phyloP scores from a whole-genome alignment of 2,797 vertebrate genomes.

The Pseudochaenichthys georgianus region DNA sequence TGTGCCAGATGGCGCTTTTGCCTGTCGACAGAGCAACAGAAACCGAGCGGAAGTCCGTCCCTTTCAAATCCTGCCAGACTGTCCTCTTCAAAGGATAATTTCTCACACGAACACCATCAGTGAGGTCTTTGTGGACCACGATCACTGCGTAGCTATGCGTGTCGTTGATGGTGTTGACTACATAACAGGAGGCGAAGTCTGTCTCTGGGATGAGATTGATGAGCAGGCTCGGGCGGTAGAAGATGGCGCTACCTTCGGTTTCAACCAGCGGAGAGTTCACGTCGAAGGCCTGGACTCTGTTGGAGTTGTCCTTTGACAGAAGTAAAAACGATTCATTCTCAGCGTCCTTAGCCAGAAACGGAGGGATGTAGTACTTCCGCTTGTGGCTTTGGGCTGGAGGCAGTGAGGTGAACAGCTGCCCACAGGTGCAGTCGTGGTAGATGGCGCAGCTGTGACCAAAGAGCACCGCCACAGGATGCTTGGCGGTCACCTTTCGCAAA shows the following conservation, averaged over 20 bases:
- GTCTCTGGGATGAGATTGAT: constrained; percentile 70
- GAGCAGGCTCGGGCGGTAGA: constrained; percentile 68
- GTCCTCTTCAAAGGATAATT: too few species aligned
- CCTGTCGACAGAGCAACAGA: too few species aligned
- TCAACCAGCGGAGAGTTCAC: rapidly evolving
- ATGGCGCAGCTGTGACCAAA: constrained; percentile 73
- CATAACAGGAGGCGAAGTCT: too few species aligned
- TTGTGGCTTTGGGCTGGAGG: background rate
- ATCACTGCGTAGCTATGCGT: too few species aligned
- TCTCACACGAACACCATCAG: too few species aligned
- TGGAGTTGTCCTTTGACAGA: background rate
- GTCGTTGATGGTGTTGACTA: too few species aligned
- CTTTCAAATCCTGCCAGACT: too few species aligned
- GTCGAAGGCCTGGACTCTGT: rapidly evolving
- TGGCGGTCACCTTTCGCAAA: rapidly evolving
- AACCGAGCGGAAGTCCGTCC: too few species aligned
- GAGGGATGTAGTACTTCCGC: constrained; percentile 62
- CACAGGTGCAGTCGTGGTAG: constrained; percentile 61
- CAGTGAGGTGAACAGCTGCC: constrained; percentile 64
- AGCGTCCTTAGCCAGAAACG: rapidly evolving
- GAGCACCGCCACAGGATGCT: constrained; percentile 56
- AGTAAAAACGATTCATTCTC: background rate
- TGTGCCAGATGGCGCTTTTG: too few species aligned
- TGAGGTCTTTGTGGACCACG: too few species aligned
- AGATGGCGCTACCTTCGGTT: background rate